These are phyloP conservation scores for Peromyscus polionotus DNA, from an alignment of 2,113 vertebrate species.

Conservation along the genomic window DNA sequence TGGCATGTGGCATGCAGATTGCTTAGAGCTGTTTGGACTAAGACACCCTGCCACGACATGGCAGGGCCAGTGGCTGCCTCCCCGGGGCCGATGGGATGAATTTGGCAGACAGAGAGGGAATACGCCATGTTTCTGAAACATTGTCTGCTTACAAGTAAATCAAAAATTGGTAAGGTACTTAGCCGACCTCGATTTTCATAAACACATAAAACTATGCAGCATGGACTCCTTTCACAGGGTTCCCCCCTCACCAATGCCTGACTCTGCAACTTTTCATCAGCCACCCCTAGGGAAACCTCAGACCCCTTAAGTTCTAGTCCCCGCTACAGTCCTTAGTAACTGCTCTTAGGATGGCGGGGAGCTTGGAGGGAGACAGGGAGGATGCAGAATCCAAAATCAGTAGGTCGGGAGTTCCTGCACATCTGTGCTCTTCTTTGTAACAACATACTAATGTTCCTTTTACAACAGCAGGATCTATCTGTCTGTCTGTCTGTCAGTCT, in stretches of 20 bases:
- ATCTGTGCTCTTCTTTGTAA: not conserved
- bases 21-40: constrained; percentile 38
- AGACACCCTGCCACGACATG: constrained; percentile 13
- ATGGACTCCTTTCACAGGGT: not conserved
- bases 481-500: not conserved
- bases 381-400: not conserved
- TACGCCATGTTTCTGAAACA: constrained; percentile 3
- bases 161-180: not conserved
- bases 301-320: too few relatives aligned
- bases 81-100: not conserved
- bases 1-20: constrained; percentile 1
- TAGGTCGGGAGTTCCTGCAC: not conserved
- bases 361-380: not conserved
- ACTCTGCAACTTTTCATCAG: not conserved
- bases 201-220: not conserved
- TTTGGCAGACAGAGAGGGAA: not conserved
- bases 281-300: not conserved
- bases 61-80: not conserved
- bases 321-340: not conserved
- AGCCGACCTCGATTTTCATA: not conserved
- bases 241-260: not conserved
- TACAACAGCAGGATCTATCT: not conserved
- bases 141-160: not conserved
- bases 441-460: not conserved
- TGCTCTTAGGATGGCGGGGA: not conserved